Conservation (phyloP, 1,140 invertebrate genomes). For the Pseudomyrmex cubaensis region DNA sequence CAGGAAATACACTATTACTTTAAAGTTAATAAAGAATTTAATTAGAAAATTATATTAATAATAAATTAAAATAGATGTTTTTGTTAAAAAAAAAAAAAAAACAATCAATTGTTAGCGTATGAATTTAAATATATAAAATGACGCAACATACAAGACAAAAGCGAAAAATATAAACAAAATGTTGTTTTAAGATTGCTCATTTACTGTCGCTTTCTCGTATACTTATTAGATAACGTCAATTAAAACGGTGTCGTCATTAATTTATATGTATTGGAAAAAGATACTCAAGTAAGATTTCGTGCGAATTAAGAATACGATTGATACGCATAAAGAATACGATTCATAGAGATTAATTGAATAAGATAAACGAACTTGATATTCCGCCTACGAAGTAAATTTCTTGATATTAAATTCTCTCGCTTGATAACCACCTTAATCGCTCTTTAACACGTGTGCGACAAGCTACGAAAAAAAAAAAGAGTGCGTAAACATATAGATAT, state of each 20-base stretch:
- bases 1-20: too few relatives aligned
- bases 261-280: background rate
- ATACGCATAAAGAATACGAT: too few relatives aligned
- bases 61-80: too few relatives aligned
- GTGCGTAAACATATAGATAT: conserved; percentile 28
- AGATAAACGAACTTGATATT: conserved; percentile 11
- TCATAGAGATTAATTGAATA: background rate
- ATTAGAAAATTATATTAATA: too few relatives aligned
- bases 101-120: too few relatives aligned
- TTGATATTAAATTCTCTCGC: conserved; percentile 2
- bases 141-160: conserved; percentile 12
- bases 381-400: background rate
- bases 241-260: background rate
- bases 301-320: too few relatives aligned
- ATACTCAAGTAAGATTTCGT: background rate
- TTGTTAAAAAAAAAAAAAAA: too few relatives aligned
- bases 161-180: conserved; percentile 26
- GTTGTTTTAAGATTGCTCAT: conserved; percentile 5
- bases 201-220: conserved; percentile 10
- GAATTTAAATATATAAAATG: too few relatives aligned
- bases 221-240: conserved; percentile 43
- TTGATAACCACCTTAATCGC: conserved; percentile 30
- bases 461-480: background rate
- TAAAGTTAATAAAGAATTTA: too few relatives aligned
- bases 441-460: background rate